Evolutionary conservation across 2,113 vertebrate genomes (phyloP).

Genomic region (human): GRCh38 chr5:23117501-23118000

Average conservation of each 20-base stretch:
- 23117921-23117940: background rate
- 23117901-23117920: background rate
- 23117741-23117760: background rate
- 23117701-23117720: background rate
- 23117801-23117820: fast-evolving
- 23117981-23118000: background rate
- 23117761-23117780: background rate
- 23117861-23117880: background rate
- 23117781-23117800: background rate
- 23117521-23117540: background rate
- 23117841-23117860: background rate
- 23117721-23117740: fast-evolving
- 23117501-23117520: background rate
- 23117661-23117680: background rate
- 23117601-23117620: background rate
- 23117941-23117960: background rate
- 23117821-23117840: background rate
- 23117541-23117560: background rate
- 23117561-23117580: background rate
- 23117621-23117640: background rate
- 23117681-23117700: background rate
- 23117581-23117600: background rate
- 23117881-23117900: background rate
- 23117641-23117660: background rate
- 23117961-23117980: background rate